Conservation (phyloP, 2,113 vertebrate species). For the Lampris incognitus region DNA sequence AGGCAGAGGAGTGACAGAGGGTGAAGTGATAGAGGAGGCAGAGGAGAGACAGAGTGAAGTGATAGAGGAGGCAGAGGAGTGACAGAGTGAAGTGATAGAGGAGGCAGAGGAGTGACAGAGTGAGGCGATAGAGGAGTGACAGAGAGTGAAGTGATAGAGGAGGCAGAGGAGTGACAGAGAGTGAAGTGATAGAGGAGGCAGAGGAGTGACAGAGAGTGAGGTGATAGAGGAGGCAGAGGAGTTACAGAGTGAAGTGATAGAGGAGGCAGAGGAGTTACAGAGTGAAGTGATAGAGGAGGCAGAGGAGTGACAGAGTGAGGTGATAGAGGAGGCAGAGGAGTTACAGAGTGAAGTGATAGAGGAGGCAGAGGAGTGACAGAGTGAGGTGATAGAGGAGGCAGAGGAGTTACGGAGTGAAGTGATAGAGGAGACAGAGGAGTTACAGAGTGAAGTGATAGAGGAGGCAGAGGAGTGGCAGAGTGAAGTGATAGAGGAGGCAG, state of each 20-base stretch:
- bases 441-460: background rate
- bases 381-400: slow-evolving; percentile 19
- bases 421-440: slow-evolving; percentile 4
- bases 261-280: background rate
- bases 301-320: background rate
- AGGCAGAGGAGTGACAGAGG: slow-evolving; percentile 5
- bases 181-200: slow-evolving; percentile 10
- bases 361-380: background rate
- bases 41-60: background rate
- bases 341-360: slow-evolving; percentile 5
- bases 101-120: slow-evolving; percentile 8
- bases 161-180: slow-evolving; percentile 3
- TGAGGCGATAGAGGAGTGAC: background rate
- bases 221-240: slow-evolving; percentile 1
- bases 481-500: slow-evolving; percentile 11
- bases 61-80: slow-evolving; percentile 11
- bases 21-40: slow-evolving; percentile 17
- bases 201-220: background rate
- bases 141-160: slow-evolving; percentile 13
- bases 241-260: slow-evolving; percentile 9
- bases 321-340: slow-evolving; percentile 11
- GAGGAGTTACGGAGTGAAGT: background rate
- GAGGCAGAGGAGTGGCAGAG: background rate
- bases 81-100: slow-evolving; percentile 9
- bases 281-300: slow-evolving; percentile 11